Conservation (phyloP, 2,797 vertebrate species). For the Falco cherrug region DNA sequence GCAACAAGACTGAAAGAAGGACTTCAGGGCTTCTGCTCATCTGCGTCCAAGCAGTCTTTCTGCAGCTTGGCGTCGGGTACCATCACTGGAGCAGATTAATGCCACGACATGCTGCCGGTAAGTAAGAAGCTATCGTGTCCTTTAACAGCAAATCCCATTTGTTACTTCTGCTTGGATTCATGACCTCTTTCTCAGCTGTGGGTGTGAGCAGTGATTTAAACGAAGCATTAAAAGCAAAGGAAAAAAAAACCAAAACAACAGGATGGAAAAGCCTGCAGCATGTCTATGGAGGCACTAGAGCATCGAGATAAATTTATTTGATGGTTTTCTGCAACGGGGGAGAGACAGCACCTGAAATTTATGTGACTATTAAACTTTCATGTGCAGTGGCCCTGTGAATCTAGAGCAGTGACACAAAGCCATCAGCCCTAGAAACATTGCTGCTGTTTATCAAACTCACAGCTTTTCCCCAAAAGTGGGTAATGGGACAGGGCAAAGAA, state of each 20-base stretch:
- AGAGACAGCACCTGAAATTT: conserved; percentile 55
- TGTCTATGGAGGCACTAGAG: background rate
- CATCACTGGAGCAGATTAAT: background rate
- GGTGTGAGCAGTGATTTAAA: conserved; percentile 24
- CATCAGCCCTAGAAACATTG: background rate
- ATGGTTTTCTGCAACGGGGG: conserved; percentile 3
- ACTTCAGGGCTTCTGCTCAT: background rate
- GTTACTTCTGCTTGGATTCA: background rate
- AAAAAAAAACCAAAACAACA: background rate
- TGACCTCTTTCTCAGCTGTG: background rate
- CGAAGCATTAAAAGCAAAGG: background rate
- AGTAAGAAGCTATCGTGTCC: background rate
- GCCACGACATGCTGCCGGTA: background rate
- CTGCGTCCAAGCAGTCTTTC: accelerated
- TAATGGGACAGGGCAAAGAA: background rate
- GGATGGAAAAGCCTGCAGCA: background rate
- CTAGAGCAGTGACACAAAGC: conserved; percentile 8
- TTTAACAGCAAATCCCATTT: background rate
- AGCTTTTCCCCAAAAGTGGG: background rate
- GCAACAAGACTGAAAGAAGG: background rate
- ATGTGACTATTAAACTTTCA: conserved; percentile 36
- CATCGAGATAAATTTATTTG: conserved; percentile 26
- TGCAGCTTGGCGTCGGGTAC: background rate
- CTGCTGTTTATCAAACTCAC: conserved; percentile 26
- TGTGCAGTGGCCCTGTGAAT: background rate